Evolutionary conservation across 2,797 vertebrate species (phyloP).

Genomic region (Phoebastria nigripes): DNA sequence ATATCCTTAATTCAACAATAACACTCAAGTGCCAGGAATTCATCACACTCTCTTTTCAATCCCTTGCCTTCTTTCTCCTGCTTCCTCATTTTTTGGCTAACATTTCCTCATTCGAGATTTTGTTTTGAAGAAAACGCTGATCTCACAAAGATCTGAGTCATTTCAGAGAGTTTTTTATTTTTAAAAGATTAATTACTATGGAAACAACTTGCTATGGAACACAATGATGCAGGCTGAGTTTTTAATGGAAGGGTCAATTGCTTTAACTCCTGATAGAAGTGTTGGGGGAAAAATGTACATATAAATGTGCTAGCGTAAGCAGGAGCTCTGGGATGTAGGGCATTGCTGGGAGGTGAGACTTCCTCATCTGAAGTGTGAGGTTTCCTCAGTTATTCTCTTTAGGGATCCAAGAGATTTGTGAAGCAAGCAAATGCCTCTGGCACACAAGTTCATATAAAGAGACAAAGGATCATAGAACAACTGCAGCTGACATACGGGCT

Average conservation of each 20-base stretch:
- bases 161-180: background rate
- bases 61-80: background rate
- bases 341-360: background rate
- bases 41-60: background rate
- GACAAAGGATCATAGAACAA: background rate
- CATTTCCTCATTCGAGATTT: accelerated
- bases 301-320: background rate
- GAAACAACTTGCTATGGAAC: background rate
- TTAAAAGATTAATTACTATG: background rate
- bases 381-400: background rate
- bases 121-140: background rate
- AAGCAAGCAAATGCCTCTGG: background rate
- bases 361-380: background rate
- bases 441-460: background rate
- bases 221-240: background rate
- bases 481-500: background rate
- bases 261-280: background rate
- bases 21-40: background rate
- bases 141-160: background rate
- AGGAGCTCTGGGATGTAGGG: background rate
- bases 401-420: background rate
- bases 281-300: background rate
- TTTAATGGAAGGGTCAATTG: background rate
- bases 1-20: background rate
- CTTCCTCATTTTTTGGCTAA: background rate